A percentile compares a stretch with the other conserved stretches of the same genome.
phyloP scores from a whole-genome alignment of 1,140 invertebrate species.

The Thalassaphorura encarpata region DNA sequence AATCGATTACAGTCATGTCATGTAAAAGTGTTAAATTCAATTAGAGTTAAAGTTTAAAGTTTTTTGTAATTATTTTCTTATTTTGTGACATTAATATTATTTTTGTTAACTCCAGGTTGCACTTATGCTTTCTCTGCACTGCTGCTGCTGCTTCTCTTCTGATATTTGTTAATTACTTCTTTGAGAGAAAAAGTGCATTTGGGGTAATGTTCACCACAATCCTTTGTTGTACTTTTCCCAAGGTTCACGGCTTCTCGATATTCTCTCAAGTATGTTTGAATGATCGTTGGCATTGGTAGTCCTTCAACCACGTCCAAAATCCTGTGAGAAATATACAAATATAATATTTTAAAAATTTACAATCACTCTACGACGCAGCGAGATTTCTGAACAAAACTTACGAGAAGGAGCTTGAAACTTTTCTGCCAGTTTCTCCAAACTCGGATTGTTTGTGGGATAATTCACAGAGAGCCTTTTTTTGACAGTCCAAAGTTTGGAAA shows the following conservation, averaged over 20 bases:
- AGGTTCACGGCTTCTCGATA: constrained; percentile 23
- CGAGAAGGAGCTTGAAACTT: constrained; percentile 17
- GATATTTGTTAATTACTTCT: constrained; percentile 14
- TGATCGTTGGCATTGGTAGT: constrained; percentile 20
- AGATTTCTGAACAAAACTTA: no score
- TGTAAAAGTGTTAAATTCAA: no score
- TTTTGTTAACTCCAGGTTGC: no score
- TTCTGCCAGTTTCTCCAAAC: constrained; percentile 26
- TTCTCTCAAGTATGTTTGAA: constrained; percentile 25
- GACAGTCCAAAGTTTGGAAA: constrained; percentile 27
- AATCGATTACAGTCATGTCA: no score
- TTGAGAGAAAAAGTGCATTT: constrained; percentile 24
- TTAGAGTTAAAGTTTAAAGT: no score
- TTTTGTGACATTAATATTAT: no score
- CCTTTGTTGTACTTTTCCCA: constrained; percentile 18
- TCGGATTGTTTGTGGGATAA: constrained; percentile 16
- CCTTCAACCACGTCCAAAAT: constrained; percentile 17
- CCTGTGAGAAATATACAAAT: constrained; percentile 4
- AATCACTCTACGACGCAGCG: no score
- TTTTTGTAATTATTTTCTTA: no score
- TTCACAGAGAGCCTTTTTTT: constrained; percentile 27
- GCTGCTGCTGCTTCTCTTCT: constrained; percentile 1
- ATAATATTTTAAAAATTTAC: not conserved
- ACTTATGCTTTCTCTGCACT: no score
- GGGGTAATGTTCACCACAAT: constrained; percentile 12